phyloP scores from a whole-genome alignment of 1,140 invertebrate species.

The Lordiphosa collinella region DNA sequence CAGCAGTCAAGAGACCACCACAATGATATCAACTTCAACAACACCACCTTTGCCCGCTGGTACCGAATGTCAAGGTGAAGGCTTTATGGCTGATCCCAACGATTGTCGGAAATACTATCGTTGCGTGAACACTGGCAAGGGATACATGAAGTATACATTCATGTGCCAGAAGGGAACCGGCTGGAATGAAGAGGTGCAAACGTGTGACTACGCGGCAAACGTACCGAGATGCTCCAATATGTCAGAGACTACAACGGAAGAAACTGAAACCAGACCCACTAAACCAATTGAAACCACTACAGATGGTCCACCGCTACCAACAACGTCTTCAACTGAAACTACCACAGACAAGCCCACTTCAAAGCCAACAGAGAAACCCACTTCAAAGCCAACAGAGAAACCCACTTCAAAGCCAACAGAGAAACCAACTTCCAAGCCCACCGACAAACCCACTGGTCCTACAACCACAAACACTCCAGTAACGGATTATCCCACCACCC shows the following conservation, averaged over 20 bases:
- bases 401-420: constrained; percentile 19
- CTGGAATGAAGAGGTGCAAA: constrained; percentile 79
- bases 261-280: constrained; percentile 7
- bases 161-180: constrained; percentile 79
- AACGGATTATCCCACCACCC: constrained; percentile 23
- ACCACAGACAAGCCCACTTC: constrained; percentile 5
- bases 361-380: constrained; percentile 41
- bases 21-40: constrained; percentile 3
- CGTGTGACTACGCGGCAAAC: constrained; percentile 66
- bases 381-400: constrained; percentile 19
- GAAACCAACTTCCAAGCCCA: constrained; percentile 15
- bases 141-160: constrained; percentile 76
- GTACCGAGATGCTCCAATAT: constrained; percentile 23
- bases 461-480: constrained; percentile 38
- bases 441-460: constrained; percentile 21
- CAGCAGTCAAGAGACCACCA: constrained; percentile 5
- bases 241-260: constrained; percentile 17
- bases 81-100: constrained; percentile 84
- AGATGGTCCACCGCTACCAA: constrained; percentile 18
- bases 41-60: constrained; percentile 51
- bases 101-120: constrained; percentile 83
- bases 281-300: constrained; percentile 22
- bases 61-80: constrained; percentile 81
- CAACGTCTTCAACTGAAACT: constrained; percentile 14
- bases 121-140: constrained; percentile 80